These are phyloP conservation scores for Myiothlypis chrysogaster DNA, from an alignment of 2,797 vertebrate species.

Conservation along the genomic window DNA sequence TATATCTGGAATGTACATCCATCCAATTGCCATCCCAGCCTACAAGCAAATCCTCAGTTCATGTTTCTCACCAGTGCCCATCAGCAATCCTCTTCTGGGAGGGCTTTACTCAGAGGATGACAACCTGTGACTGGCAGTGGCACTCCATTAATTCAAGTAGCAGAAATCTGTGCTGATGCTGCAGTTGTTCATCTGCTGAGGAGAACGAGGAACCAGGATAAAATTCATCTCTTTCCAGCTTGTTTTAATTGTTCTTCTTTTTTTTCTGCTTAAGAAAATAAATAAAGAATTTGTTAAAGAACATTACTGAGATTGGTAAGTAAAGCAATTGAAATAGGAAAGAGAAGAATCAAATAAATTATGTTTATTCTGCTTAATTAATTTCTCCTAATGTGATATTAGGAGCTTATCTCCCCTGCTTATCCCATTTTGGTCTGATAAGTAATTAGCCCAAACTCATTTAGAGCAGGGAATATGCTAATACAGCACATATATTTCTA, in stretches of 20 bases:
- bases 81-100: background rate
- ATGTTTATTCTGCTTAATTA: constrained; percentile 32
- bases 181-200: background rate
- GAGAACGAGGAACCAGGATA: background rate
- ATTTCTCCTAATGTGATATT: constrained; percentile 28
- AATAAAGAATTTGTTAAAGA: background rate
- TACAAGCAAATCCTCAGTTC: background rate
- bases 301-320: background rate
- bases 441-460: constrained; percentile 3
- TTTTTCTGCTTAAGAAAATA: background rate
- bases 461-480: constrained; percentile 1
- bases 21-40: background rate
- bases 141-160: background rate
- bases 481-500: constrained; percentile 14
- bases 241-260: background rate
- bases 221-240: background rate
- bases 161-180: constrained; percentile 6
- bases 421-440: background rate
- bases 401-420: constrained; percentile 1
- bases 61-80: background rate
- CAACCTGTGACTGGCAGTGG: background rate
- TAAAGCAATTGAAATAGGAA: background rate
- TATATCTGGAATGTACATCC: background rate
- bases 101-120: background rate
- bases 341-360: background rate